phyloP scores from a whole-genome alignment of 2,888 invertebrate species.

The Nezara viridula region DNA sequence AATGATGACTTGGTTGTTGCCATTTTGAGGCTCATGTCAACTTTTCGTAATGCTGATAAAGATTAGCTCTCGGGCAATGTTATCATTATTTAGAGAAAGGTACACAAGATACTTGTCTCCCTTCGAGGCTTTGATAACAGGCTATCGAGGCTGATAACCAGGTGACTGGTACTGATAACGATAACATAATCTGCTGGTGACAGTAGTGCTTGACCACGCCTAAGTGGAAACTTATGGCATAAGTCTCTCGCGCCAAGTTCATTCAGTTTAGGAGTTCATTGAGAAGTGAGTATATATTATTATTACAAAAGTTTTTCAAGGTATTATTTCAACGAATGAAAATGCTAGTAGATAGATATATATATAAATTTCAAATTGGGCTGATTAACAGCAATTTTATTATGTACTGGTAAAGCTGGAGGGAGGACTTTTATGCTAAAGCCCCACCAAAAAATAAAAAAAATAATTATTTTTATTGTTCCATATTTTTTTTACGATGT shows the following conservation, averaged over 20 bases:
- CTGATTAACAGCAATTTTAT: too few species aligned
- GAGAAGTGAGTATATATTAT: neutral
- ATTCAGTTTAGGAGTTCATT: neutral
- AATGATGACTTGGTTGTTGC: too few species aligned
- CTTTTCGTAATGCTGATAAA: neutral
- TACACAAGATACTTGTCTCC: neutral
- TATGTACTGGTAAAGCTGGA: too few species aligned
- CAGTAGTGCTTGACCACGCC: constrained; percentile 35
- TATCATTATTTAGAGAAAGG: constrained; percentile 15
- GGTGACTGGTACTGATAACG: neutral
- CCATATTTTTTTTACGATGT: too few species aligned
- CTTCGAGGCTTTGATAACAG: neutral
- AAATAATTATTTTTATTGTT: too few species aligned
- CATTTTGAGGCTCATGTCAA: too few species aligned
- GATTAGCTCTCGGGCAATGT: neutral
- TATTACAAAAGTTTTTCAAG: too few species aligned
- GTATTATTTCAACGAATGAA: too few species aligned
- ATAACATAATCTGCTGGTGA: neutral
- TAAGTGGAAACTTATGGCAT: neutral
- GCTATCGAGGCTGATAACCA: constrained; percentile 9
- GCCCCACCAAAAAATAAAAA: too few species aligned
- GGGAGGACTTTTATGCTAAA: too few species aligned
- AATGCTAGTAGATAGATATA: too few species aligned
- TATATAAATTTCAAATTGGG: too few species aligned
- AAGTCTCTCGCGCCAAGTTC: neutral